Conservation (phyloP, 2,113 vertebrate genomes). For the Heterotis niloticus region DNA sequence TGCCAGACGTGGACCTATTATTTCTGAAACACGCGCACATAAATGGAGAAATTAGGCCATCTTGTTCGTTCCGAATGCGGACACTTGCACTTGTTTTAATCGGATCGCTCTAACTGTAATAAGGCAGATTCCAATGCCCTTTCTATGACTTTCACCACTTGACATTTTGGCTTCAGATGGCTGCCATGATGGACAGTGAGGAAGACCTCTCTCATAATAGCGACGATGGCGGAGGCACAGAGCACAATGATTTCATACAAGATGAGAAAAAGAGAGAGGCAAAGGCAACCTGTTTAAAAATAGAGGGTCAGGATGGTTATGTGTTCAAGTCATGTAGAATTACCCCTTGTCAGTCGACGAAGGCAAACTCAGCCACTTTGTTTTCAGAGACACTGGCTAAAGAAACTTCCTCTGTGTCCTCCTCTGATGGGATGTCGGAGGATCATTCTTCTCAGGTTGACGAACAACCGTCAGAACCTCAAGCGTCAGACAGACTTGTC, state of each 20-base stretch:
- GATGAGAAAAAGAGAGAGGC: constrained; percentile 58
- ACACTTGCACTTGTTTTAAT: constrained; percentile 37
- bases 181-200: constrained; percentile 65
- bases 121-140: constrained; percentile 33
- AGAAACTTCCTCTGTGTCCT: constrained; percentile 59
- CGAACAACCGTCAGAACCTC: constrained; percentile 43
- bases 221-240: constrained; percentile 47
- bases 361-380: constrained; percentile 43
- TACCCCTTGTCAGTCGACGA: constrained; percentile 46
- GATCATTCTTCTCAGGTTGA: constrained; percentile 62
- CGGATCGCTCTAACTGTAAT: constrained; percentile 44
- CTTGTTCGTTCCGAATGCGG: constrained; percentile 42
- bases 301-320: constrained; percentile 70
- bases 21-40: constrained; percentile 34
- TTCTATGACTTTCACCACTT: constrained; percentile 57
- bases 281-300: constrained; percentile 64
- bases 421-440: constrained; percentile 51
- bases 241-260: constrained; percentile 49
- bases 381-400: constrained; percentile 56
- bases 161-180: constrained; percentile 44
- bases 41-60: constrained; percentile 54
- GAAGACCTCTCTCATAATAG: constrained; percentile 55
- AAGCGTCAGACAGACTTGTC: constrained; percentile 28
- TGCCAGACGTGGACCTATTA: constrained; percentile 32
- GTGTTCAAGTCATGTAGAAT: constrained; percentile 70